These are phyloP conservation scores for Bombyx huttoni DNA, from an alignment of 2,888 invertebrate genomes.

Conservation along the genomic window DNA sequence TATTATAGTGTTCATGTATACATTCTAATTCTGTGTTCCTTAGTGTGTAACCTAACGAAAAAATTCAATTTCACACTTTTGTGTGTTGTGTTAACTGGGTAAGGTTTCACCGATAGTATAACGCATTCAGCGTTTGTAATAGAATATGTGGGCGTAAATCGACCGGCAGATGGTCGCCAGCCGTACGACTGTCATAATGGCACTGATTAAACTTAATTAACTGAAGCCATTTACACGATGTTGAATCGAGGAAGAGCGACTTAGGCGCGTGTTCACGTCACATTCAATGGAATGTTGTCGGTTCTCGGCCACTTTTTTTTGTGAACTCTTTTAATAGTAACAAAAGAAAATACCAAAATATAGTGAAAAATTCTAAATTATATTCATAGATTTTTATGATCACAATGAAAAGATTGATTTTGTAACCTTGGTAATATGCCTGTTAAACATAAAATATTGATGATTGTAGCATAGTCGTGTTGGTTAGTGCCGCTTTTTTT, in stretches of 20 bases:
- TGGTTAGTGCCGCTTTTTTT: too few relatives aligned
- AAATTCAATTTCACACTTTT: not conserved
- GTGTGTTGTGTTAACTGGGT: constrained; percentile 2
- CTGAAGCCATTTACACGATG: constrained; percentile 66
- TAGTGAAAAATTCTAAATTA: too few relatives aligned
- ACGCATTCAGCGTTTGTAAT: constrained; percentile 33
- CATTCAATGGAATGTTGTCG: constrained; percentile 2
- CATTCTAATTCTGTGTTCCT: not conserved
- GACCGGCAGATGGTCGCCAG: constrained; percentile 53
- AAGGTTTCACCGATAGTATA: constrained; percentile 25
- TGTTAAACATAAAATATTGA: too few relatives aligned
- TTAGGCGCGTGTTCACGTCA: constrained; percentile 1
- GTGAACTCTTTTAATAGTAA: not conserved
- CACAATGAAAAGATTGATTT: too few relatives aligned
- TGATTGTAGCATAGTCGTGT: too few relatives aligned
- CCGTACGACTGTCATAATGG: constrained; percentile 35
- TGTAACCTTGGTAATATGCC: too few relatives aligned
- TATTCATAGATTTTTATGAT: too few relatives aligned
- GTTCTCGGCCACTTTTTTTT: not conserved
- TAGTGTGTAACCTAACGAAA: not conserved
- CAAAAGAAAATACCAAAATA: too few relatives aligned
- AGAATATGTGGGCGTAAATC: constrained; percentile 58
- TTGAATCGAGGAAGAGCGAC: constrained; percentile 27
- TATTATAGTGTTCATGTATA: constrained; percentile 3
- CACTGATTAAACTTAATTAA: constrained; percentile 72